Conservation (phyloP, 2,113 vertebrate genomes). For the Oxyura jamaicensis region DNA sequence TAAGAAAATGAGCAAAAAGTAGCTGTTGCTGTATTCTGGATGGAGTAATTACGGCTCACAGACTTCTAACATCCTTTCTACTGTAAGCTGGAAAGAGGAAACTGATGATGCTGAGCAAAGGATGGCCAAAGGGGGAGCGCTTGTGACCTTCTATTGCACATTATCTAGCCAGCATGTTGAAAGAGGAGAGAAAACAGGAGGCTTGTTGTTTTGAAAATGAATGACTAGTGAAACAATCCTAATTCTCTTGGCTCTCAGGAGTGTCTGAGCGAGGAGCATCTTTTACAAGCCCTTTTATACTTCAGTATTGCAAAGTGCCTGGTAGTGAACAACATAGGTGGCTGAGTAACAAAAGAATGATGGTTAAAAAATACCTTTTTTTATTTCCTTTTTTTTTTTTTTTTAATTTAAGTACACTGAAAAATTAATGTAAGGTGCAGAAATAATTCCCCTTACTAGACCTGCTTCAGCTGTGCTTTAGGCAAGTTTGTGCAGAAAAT, state of each 20-base stretch:
- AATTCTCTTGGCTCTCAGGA: neutral
- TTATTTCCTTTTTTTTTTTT: neutral
- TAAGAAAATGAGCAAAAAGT: neutral
- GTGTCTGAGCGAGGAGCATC: neutral
- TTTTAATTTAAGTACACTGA: neutral
- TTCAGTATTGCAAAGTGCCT: neutral
- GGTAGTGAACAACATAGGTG: neutral
- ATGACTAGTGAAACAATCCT: neutral
- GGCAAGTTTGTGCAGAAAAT: neutral
- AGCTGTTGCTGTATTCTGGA: neutral
- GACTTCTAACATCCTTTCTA: neutral
- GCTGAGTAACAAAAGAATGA: neutral
- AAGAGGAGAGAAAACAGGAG: neutral
- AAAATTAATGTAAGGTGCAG: neutral
- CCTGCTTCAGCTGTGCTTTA: neutral
- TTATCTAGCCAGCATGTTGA: neutral
- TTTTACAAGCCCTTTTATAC: neutral
- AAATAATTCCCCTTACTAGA: neutral
- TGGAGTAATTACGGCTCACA: neutral
- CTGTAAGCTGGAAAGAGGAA: neutral
- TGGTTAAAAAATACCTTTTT: neutral
- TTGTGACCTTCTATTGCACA: neutral
- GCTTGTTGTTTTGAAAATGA: neutral
- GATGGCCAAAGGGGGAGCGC: neutral
- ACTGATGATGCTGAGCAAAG: neutral